Conservation (phyloP, 2,113 vertebrate genomes). For the Rhadina sibilatrix region DNA sequence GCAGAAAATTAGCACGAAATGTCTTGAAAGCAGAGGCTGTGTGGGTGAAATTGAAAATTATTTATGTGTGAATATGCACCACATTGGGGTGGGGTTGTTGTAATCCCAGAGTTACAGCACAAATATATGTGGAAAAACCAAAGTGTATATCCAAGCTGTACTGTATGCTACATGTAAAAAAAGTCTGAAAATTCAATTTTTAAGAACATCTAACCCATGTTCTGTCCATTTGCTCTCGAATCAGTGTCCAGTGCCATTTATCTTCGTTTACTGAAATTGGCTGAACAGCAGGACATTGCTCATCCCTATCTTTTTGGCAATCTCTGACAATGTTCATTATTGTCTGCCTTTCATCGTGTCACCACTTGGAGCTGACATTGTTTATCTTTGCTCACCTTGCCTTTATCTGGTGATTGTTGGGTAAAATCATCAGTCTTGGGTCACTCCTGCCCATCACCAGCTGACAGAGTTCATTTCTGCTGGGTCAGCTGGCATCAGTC, state of each 20-base stretch:
- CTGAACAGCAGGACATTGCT: background rate
- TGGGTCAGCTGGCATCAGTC: background rate
- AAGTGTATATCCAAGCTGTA: background rate
- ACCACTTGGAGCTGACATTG: background rate
- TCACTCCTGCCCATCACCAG: background rate
- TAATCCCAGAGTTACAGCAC: background rate
- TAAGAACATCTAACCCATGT: background rate
- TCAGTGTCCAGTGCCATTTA: background rate
- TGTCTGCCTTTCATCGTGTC: background rate
- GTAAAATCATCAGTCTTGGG: background rate
- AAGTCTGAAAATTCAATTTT: background rate
- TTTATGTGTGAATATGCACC: background rate
- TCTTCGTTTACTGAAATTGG: conserved; percentile 5
- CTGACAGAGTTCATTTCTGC: background rate
- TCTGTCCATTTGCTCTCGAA: background rate
- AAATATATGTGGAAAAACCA: background rate
- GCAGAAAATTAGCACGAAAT: background rate
- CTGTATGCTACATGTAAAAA: background rate
- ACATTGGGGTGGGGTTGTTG: background rate
- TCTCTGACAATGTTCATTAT: conserved; percentile 4
- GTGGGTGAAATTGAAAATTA: background rate
- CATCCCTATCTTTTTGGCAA: background rate
- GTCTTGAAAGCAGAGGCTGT: background rate
- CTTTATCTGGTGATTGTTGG: background rate
- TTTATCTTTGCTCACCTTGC: background rate